phyloP scores from a whole-genome alignment of 2,888 invertebrate species.

The Spicauda simplicius region DNA sequence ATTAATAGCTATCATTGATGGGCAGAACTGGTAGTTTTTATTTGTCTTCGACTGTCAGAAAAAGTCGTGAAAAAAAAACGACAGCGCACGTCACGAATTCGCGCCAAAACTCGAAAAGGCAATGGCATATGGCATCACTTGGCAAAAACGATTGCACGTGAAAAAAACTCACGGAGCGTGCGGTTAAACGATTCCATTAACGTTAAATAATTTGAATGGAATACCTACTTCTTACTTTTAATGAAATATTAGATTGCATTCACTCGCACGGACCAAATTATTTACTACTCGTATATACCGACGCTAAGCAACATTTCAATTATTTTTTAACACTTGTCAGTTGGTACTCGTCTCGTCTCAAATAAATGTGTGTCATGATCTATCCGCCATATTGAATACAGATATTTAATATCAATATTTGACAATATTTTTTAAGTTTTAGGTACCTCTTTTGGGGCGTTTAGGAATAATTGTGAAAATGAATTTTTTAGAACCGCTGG shows the following conservation, averaged over 20 bases:
- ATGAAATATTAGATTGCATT: not conserved
- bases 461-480: too few relatives aligned
- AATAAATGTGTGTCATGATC: not conserved
- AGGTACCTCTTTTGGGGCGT: too few relatives aligned
- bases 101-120: constrained; percentile 55
- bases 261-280: not conserved
- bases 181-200: constrained; percentile 15
- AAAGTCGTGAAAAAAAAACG: constrained; percentile 52
- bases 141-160: constrained; percentile 27
- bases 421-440: too few relatives aligned
- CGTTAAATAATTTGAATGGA: constrained; percentile 7
- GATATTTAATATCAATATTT: not conserved
- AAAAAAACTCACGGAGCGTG: constrained; percentile 14
- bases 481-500: too few relatives aligned
- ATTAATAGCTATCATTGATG: constrained; percentile 68
- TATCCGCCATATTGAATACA: not conserved
- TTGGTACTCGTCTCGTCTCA: too few relatives aligned
- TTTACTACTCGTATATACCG: not conserved
- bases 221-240: not conserved
- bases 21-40: constrained; percentile 56
- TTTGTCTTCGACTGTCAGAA: constrained; percentile 42
- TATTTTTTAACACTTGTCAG: not conserved
- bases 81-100: constrained; percentile 56
- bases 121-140: constrained; percentile 43
- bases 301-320: not conserved